phyloP scores from a whole-genome alignment of 2,797 vertebrate genomes.

The Poeciliopsis infans region DNA sequence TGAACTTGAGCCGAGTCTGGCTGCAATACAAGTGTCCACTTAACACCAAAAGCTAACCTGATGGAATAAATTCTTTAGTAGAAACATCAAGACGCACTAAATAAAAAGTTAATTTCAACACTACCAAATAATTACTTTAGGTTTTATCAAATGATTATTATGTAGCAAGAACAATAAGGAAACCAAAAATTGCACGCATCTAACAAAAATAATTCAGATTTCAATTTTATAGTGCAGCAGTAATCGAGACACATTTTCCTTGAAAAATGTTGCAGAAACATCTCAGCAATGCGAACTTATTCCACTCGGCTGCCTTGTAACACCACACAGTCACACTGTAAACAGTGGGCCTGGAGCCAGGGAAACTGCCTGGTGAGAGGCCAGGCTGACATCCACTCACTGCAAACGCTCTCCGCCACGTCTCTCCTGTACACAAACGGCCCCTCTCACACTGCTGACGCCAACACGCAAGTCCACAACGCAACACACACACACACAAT shows the following conservation, averaged over 20 bases:
- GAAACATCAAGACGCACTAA: background rate
- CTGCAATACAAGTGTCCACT: background rate
- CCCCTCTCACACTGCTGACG: slow-evolving; percentile 49
- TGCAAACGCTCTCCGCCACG: slow-evolving; percentile 36
- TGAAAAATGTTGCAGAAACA: slow-evolving; percentile 43
- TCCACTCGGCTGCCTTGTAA: slow-evolving; percentile 57
- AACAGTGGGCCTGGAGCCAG: slow-evolving; percentile 57
- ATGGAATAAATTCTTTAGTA: background rate
- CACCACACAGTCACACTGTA: slow-evolving; percentile 63
- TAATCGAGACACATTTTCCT: slow-evolving; percentile 17
- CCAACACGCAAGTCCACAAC: slow-evolving; percentile 48
- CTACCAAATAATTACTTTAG: slow-evolving; percentile 3
- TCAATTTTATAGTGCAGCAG: slow-evolving; percentile 14
- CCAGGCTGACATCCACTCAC: slow-evolving; percentile 56
- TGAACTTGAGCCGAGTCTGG: slow-evolving; percentile 6
- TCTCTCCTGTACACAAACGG: slow-evolving; percentile 42
- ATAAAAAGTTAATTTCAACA: slow-evolving; percentile 5
- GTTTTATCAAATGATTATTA: slow-evolving; percentile 10
- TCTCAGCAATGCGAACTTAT: slow-evolving; percentile 62
- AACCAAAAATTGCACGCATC: background rate
- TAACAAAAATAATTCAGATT: slow-evolving; percentile 6
- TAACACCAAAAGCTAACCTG: background rate
- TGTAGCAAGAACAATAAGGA: background rate
- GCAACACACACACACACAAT: slow-evolving; percentile 71
- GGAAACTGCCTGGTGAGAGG: slow-evolving; percentile 58